phyloP scores from a whole-genome alignment of 2,113 vertebrate species.

The Amphiprion ocellaris region DNA sequence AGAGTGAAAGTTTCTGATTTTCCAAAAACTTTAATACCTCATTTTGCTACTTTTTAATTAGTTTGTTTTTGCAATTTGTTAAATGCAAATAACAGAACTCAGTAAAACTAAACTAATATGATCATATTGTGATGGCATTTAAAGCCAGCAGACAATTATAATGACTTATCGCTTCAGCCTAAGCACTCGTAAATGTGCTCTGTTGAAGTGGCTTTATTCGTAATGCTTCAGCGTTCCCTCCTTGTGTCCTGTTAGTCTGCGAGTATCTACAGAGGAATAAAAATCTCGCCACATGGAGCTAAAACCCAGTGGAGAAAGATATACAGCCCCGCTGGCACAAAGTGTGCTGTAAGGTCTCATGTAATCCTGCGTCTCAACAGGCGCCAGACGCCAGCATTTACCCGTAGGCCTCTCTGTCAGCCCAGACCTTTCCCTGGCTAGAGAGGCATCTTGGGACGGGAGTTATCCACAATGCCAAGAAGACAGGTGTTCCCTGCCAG shows the following conservation, averaged over 20 bases:
- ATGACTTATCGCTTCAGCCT: neutral
- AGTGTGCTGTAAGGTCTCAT: slow-evolving; percentile 73
- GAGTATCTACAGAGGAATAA: slow-evolving; percentile 21
- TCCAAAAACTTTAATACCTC: too few species aligned
- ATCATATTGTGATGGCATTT: slow-evolving; percentile 1
- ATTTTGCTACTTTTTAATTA: too few species aligned
- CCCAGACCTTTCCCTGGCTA: slow-evolving; percentile 77
- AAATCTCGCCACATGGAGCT: slow-evolving; percentile 50
- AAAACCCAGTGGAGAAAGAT: slow-evolving; percentile 62
- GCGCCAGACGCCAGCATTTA: slow-evolving; percentile 75
- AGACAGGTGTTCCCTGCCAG: slow-evolving; percentile 83
- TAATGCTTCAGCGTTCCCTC: slow-evolving; percentile 25
- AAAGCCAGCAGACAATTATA: neutral
- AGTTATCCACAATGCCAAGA: slow-evolving; percentile 73
- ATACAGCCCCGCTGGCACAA: slow-evolving; percentile 66
- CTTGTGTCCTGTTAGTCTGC: slow-evolving; percentile 18
- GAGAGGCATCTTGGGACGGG: slow-evolving; percentile 75
- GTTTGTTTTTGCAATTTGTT: neutral
- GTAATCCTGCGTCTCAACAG: slow-evolving; percentile 79
- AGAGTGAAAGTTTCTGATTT: too few species aligned
- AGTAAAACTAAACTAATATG: neutral
- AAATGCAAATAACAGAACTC: neutral
- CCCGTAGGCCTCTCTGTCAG: slow-evolving; percentile 77
- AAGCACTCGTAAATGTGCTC: slow-evolving; percentile 20
- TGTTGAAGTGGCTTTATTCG: slow-evolving; percentile 6